phyloP scores from a whole-genome alignment of 2,113 vertebrate genomes.

The Diadophis punctatus region DNA sequence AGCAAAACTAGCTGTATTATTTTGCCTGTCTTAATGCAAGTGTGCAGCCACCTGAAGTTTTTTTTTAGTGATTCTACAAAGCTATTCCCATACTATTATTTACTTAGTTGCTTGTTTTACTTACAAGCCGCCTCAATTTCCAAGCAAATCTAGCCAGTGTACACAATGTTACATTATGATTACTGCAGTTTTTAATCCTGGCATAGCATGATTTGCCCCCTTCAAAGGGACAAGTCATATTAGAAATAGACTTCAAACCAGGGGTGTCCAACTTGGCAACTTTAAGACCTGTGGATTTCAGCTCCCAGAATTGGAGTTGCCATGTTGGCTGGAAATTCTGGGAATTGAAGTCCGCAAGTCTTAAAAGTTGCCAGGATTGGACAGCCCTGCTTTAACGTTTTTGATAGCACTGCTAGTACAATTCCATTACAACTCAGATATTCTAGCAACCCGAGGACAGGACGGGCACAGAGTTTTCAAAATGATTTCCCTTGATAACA shows the following conservation, averaged over 20 bases:
- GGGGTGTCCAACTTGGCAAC: background rate
- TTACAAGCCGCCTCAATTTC: background rate
- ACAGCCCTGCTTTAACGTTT: too few species aligned
- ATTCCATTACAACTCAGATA: background rate
- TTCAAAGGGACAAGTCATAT: background rate
- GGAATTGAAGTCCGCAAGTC: background rate
- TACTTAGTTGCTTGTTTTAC: background rate
- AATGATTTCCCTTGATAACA: conserved; percentile 54
- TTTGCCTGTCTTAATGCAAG: background rate
- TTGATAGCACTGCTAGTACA: background rate
- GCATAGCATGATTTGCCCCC: background rate
- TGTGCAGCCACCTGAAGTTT: background rate
- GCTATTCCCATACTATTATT: background rate
- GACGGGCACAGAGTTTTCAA: conserved; percentile 28
- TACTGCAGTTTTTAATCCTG: background rate
- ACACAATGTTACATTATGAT: background rate
- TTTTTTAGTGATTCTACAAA: background rate
- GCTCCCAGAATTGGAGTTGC: background rate
- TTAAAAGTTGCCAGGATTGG: too few species aligned
- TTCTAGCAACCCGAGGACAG: background rate
- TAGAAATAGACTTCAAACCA: background rate
- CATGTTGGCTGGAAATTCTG: background rate
- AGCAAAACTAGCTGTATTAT: background rate
- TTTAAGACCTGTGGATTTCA: background rate
- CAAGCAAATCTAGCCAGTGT: background rate